Conservation (phyloP, 1,140 invertebrate species). For the Diorhabda elongata region DNA sequence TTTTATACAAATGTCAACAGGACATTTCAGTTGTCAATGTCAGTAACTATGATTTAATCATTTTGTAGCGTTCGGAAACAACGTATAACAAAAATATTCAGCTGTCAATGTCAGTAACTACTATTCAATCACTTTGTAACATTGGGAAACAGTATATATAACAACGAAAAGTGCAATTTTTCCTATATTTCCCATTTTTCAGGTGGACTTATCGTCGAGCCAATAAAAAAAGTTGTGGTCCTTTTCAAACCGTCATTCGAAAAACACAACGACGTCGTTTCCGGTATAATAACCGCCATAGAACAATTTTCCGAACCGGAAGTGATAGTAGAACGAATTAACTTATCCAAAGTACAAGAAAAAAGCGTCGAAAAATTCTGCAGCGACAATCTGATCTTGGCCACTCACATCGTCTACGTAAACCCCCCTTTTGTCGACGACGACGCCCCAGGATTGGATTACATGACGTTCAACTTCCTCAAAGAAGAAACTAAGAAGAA, state of each 20-base stretch:
- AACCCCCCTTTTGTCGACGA: slow-evolving; percentile 22
- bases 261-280: slow-evolving; percentile 30
- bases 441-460: slow-evolving; percentile 23
- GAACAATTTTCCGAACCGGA: slow-evolving; percentile 21
- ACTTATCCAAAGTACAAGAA: slow-evolving; percentile 18
- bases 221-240: slow-evolving; percentile 22
- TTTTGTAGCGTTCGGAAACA: no score
- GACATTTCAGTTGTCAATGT: no score
- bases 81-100: no score
- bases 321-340: slow-evolving; percentile 16
- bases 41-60: no score
- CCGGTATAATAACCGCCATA: slow-evolving; percentile 21
- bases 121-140: no score
- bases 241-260: slow-evolving; percentile 30
- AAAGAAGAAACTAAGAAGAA: slow-evolving; percentile 24
- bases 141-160: no score
- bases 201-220: slow-evolving; percentile 13
- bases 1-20: no score
- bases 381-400: slow-evolving; percentile 22
- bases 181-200: background rate
- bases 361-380: slow-evolving; percentile 16
- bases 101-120: no score
- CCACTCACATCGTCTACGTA: slow-evolving; percentile 31
- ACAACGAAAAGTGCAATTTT: no score
- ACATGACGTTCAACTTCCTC: slow-evolving; percentile 22